Conservation (phyloP, 2,888 invertebrate species). For the Teleogryllus oceanicus region DNA sequence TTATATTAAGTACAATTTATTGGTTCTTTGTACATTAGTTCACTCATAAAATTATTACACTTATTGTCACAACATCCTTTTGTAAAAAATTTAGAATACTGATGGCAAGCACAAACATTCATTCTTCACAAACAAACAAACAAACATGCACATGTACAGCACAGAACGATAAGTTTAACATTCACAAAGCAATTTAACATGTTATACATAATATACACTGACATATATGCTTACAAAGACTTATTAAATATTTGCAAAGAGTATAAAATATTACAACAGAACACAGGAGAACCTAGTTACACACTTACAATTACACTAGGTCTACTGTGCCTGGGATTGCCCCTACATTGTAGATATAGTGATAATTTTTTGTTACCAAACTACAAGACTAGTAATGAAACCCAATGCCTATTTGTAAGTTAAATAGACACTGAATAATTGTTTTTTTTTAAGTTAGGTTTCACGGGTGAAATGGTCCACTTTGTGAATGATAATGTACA, state of each 20-base stretch:
- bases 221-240: neutral
- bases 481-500: too few species aligned
- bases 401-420: too few species aligned
- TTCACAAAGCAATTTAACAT: neutral
- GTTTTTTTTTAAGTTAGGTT: too few species aligned
- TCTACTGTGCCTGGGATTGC: too few species aligned
- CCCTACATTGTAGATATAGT: too few species aligned
- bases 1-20: slow-evolving; percentile 22
- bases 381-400: neutral
- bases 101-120: slow-evolving; percentile 27
- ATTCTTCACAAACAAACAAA: neutral
- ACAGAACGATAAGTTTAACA: neutral
- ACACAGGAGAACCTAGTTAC: neutral
- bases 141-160: slow-evolving; percentile 20
- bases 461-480: too few species aligned
- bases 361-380: slow-evolving; percentile 1
- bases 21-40: slow-evolving; percentile 30
- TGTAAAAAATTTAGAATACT: slow-evolving; percentile 29
- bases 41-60: slow-evolving; percentile 33
- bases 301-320: too few species aligned
- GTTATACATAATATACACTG: slow-evolving; percentile 11
- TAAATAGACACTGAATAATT: too few species aligned
- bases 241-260: slow-evolving; percentile 19
- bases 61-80: slow-evolving; percentile 31
- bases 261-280: slow-evolving; percentile 20